A percentile compares a stretch with the other conserved stretches of the same genome.
Conservation (phyloP, 2,888 invertebrate species). For the Hanleya hanleyi region DNA sequence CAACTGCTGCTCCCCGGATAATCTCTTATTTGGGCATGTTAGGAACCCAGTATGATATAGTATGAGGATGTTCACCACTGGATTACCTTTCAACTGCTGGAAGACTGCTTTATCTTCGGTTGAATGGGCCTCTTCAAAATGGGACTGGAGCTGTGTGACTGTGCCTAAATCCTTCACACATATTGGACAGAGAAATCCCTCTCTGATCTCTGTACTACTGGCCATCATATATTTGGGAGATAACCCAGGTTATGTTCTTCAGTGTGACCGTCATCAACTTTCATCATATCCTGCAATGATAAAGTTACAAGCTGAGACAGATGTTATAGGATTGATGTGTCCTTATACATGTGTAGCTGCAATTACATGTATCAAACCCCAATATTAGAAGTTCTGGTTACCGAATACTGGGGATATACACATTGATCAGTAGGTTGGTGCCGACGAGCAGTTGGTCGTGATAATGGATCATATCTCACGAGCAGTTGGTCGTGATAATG, state of each 20-base stretch:
- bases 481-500: no score
- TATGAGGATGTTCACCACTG: no score
- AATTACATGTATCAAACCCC: no score
- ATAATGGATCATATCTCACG: no score
- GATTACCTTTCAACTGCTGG: slow-evolving; percentile 72
- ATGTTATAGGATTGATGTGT: neutral
- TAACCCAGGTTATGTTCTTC: neutral
- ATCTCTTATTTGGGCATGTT: no score
- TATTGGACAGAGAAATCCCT: slow-evolving; percentile 96
- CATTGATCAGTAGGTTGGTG: no score
- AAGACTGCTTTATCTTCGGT: slow-evolving; percentile 75
- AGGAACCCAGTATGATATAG: no score
- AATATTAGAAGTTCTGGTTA: no score
- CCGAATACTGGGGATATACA: no score
- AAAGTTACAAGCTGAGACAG: neutral
- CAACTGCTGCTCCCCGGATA: no score
- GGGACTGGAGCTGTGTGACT: slow-evolving; percentile 85
- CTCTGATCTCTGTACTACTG: slow-evolving; percentile 76
- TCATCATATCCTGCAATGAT: neutral
- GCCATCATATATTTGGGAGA: neutral
- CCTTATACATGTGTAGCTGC: no score
- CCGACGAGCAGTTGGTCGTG: no score
- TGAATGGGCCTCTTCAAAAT: slow-evolving; percentile 90
- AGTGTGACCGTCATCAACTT: neutral
- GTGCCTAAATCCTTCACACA: slow-evolving; percentile 93